Conservation (phyloP, 2,797 vertebrate species). For the Sitta carolinensis region DNA sequence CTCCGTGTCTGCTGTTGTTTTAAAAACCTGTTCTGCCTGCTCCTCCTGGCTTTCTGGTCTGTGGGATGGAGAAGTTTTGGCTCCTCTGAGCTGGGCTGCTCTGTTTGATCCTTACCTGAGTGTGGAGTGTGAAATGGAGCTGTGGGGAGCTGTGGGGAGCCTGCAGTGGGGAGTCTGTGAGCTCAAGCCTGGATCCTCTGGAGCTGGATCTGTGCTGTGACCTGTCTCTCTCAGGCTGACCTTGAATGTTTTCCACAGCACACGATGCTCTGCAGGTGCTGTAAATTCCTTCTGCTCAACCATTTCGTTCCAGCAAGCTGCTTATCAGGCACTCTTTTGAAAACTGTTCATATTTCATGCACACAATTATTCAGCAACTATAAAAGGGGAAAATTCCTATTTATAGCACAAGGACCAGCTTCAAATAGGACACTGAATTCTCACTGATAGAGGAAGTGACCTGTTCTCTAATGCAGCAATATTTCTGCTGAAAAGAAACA, state of each 20-base stretch:
- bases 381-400: conserved; percentile 51
- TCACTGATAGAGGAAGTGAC: conserved; percentile 59
- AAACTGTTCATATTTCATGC: conserved; percentile 55
- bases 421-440: conserved; percentile 60
- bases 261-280: conserved; percentile 58
- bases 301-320: conserved; percentile 64
- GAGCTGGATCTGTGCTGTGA: conserved; percentile 23
- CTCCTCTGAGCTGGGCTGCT: background rate
- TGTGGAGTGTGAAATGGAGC: background rate
- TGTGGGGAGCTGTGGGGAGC: background rate
- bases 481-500: conserved; percentile 54
- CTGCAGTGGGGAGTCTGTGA: background rate
- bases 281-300: conserved; percentile 55
- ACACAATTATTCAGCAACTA: conserved; percentile 57
- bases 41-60: background rate
- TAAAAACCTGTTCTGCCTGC: conserved; percentile 34
- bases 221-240: background rate
- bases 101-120: background rate
- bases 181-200: background rate
- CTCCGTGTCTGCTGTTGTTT: background rate
- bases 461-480: conserved; percentile 57
- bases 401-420: conserved; percentile 61
- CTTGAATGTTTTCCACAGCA: conserved; percentile 50
- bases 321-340: conserved; percentile 66
- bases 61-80: background rate